Evolutionary conservation across 2,797 vertebrate species (phyloP), one percentile per base, ranked within the genome.

Genomic region (Sebastes nivosus): DNA sequence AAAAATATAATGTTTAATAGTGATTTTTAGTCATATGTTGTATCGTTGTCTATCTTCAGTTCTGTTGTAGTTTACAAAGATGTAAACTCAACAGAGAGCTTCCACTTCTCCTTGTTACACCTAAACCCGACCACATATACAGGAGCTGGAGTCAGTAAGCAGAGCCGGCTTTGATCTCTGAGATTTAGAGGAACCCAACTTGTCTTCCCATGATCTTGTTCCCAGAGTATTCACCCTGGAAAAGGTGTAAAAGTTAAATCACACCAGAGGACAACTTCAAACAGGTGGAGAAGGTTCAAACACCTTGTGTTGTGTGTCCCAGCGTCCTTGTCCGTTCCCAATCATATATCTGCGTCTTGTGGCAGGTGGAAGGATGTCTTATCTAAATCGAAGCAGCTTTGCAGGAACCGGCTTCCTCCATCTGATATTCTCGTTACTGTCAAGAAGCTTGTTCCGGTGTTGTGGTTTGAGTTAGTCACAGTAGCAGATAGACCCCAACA

Each of bases 351-450:
- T 80, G 30, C 3, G 13, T 32, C 25, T 50, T 25, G 66, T 79
- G 84, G 61, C 57, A 86, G 77, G 42, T 83, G 71, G 80, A 75
- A 70, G 36, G 72, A 84, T 4, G 20, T 80, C 73, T 77, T 76
- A 75, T 90, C 76, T 84, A 88, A 90, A 92, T 89, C 75, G 85
- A 89, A 91, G 84, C 86, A 67, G 87, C 72, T 84, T 72, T 82
- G 68, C 66, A 75, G 75, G 64, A 84, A 58, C 59, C 34, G 12
- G n/a, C 46, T 55, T 88, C 73, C 67, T 74, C 57, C 71, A 61
- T 84, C 83, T 93, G 92, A 87, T 88, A 68, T 91, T 88, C 72
- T 91, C 88, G 86, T 94, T 78, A 88, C 75, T 78, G 82, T 81
- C 67, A 30, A 63, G 60, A 76, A 77, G 61, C 75, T 72, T 68